Evolutionary conservation across 2,888 invertebrate genomes (phyloP).

Genomic region (Syritta pipiens): DNA sequence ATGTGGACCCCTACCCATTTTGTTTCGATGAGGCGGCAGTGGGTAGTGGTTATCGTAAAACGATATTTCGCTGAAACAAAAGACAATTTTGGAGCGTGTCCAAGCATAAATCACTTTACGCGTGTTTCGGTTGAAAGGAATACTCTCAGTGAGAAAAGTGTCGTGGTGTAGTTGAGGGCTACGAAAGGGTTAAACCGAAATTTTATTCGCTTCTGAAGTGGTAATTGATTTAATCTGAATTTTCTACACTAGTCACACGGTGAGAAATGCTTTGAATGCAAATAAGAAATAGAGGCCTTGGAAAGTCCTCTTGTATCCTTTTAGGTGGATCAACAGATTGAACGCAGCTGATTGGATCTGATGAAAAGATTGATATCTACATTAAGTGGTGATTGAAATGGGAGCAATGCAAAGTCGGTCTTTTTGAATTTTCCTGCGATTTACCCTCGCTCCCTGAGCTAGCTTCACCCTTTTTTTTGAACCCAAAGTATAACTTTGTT

Average conservation of each 20-base stretch:
- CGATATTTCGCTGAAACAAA: slow-evolving; percentile 46
- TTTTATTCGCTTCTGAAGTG: slow-evolving; percentile 29
- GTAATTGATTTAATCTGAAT: slow-evolving; percentile 52
- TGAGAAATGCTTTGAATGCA: slow-evolving; percentile 12
- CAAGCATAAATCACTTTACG: slow-evolving; percentile 52
- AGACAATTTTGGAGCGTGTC: slow-evolving; percentile 50
- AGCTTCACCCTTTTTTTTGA: too few species aligned
- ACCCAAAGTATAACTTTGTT: too few species aligned
- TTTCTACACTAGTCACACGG: slow-evolving; percentile 23
- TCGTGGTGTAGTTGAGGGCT: background rate
- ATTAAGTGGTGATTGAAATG: too few species aligned
- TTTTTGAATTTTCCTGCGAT: too few species aligned
- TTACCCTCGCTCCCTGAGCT: too few species aligned
- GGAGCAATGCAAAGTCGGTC: too few species aligned
- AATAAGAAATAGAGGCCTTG: background rate
- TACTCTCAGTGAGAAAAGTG: background rate
- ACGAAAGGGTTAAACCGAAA: background rate
- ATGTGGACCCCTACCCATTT: slow-evolving; percentile 23
- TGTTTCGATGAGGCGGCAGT: too few species aligned
- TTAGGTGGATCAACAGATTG: background rate
- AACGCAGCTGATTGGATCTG: too few species aligned
- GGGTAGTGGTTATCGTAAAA: slow-evolving; percentile 30
- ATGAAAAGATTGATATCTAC: too few species aligned
- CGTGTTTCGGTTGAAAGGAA: slow-evolving; percentile 26
- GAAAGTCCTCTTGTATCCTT: slow-evolving; percentile 17